Conservation (phyloP, 2,113 vertebrate genomes). For the Aix galericulata region DNA sequence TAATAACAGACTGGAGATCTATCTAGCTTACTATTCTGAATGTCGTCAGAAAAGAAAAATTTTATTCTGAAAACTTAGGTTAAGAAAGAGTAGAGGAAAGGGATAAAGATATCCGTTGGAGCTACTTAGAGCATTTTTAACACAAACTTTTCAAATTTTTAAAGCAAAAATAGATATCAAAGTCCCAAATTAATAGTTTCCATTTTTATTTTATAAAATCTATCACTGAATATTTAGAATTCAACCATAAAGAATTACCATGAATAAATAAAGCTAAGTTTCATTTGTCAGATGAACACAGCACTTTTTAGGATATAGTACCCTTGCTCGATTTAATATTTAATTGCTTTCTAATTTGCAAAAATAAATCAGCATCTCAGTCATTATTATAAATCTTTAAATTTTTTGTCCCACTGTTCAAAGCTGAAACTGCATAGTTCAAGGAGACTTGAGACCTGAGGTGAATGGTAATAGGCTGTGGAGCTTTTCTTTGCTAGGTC, state of each 20-base stretch:
- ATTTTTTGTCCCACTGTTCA: neutral
- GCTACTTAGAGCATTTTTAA: neutral
- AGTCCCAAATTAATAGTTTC: neutral
- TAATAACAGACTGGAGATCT: neutral
- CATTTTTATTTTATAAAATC: neutral
- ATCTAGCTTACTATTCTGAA: neutral
- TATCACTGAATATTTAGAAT: neutral
- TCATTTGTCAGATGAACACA: constrained; percentile 16
- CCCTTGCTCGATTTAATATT: constrained; percentile 22
- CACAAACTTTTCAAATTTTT: neutral
- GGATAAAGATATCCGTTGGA: neutral
- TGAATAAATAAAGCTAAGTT: constrained; percentile 18
- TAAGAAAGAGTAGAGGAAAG: neutral
- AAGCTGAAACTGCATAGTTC: neutral
- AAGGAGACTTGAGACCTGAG: constrained; percentile 1
- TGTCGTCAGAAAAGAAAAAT: neutral
- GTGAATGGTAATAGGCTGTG: neutral
- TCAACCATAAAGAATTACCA: neutral
- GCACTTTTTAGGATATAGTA: neutral
- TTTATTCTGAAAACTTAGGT: neutral
- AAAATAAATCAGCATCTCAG: neutral
- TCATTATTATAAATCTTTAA: constrained; percentile 11
- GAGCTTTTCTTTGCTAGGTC: neutral
- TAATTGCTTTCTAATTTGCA: constrained; percentile 29
- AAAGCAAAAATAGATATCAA: neutral